Evolutionary conservation across 2,797 vertebrate species (phyloP).

Genomic region (Aldrovandia affinis): DNA sequence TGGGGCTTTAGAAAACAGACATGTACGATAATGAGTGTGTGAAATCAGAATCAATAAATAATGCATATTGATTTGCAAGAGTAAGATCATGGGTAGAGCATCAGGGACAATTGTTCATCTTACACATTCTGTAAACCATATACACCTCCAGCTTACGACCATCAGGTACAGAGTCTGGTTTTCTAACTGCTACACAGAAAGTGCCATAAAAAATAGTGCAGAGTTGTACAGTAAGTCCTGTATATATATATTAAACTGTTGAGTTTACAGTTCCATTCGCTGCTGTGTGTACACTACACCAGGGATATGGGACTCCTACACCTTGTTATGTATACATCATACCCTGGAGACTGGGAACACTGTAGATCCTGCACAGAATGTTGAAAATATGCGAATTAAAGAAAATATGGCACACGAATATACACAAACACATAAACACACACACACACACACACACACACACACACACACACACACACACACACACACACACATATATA

Average conservation of each 20-base stretch:
- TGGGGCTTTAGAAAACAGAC: not conserved
- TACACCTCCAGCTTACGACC: not conserved
- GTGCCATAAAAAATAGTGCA: not conserved
- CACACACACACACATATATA: too few species aligned
- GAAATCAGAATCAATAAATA: not conserved
- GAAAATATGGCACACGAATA: too few species aligned
- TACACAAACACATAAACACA: too few species aligned
- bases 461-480: too few species aligned
- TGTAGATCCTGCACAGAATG: too few species aligned
- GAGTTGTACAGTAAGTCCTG: not conserved
- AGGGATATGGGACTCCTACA: not conserved
- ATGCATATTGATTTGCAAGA: not conserved
- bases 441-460: too few species aligned
- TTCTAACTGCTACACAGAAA: not conserved
- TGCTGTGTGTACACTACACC: constrained; percentile 11
- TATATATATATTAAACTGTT: not conserved
- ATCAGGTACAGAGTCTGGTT: not conserved
- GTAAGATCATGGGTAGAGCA: not conserved
- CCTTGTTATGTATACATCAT: not conserved
- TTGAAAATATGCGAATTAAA: not conserved
- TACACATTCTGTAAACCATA: constrained; percentile 4
- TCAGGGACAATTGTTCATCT: not conserved
- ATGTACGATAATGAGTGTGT: not conserved
- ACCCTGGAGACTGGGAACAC: not conserved
- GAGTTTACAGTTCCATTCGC: not conserved